A percentile compares a stretch with the other conserved stretches of the same genome.
These are phyloP conservation scores for Nasonia giraulti DNA, from an alignment of 1,140 invertebrate species.

Conservation along the genomic window DNA sequence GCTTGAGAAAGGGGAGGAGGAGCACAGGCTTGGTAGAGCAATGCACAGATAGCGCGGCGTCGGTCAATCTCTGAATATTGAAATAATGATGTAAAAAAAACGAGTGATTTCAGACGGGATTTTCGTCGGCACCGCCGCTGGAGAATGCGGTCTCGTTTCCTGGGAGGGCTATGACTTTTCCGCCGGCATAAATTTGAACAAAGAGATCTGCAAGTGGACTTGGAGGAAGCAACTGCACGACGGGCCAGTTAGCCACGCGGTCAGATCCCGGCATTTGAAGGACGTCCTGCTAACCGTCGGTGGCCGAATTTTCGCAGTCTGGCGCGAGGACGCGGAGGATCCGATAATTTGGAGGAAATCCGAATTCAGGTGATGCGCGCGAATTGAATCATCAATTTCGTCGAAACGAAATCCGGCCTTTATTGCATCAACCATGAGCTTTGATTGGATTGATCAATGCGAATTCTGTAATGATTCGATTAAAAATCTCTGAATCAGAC, in stretches of 20 bases:
- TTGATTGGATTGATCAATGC: too few relatives aligned
- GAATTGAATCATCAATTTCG: background rate
- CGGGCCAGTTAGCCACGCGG: conserved; percentile 77
- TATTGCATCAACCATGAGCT: too few relatives aligned
- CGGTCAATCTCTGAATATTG: too few relatives aligned
- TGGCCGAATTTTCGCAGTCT: conserved; percentile 77
- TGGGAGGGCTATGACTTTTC: conserved; percentile 80
- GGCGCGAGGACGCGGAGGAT: conserved; percentile 73
- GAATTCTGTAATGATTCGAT: too few relatives aligned
- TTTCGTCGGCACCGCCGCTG: conserved; percentile 64
- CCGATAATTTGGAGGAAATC: conserved; percentile 76
- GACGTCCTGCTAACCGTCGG: conserved; percentile 77
- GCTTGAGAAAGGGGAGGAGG: conserved; percentile 57
- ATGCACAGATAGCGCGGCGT: too few relatives aligned
- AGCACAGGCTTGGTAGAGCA: conserved; percentile 44
- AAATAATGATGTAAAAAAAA: background rate
- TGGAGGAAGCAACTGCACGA: conserved; percentile 78
- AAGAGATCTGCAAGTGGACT: conserved; percentile 72
- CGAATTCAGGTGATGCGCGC: conserved; percentile 57
- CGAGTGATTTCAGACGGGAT: conserved; percentile 45
- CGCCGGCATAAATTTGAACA: conserved; percentile 75
- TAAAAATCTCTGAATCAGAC: too few relatives aligned
- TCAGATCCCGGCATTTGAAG: conserved; percentile 75
- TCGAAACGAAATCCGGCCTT: too few relatives aligned
- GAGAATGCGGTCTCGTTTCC: conserved; percentile 73